A percentile compares a stretch with the other conserved stretches of the same genome.
phyloP scores from a whole-genome alignment of 1,140 invertebrate species.

The Thalassaphorura encarpata region DNA sequence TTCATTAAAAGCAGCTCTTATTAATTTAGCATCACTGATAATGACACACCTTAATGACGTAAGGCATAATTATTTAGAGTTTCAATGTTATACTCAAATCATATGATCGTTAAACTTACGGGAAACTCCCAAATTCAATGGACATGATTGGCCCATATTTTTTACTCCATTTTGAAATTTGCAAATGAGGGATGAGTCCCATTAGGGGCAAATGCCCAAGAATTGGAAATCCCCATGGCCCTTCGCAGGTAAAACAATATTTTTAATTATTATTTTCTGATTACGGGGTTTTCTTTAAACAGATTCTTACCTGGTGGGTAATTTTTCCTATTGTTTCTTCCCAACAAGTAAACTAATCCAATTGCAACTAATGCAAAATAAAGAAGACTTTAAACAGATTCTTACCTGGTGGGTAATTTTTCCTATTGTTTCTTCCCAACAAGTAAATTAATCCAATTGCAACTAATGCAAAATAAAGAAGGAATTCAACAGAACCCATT shows the following conservation, averaged over 20 bases:
- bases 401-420: constrained; percentile 2
- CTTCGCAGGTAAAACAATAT: not conserved
- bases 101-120: no score
- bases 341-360: no score
- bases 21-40: not conserved
- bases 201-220: not conserved
- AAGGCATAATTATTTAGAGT: no score
- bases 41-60: no score
- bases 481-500: not conserved
- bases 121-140: not conserved
- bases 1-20: not conserved
- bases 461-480: no score
- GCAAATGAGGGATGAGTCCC: not conserved
- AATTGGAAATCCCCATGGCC: not conserved
- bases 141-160: constrained; percentile 2
- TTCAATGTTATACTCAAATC: no score
- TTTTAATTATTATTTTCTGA: not conserved
- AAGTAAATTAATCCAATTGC: no score
- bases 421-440: no score
- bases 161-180: not conserved
- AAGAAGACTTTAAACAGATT: not conserved
- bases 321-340: no score
- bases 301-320: not conserved
- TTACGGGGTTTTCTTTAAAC: not conserved
- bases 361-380: no score